phyloP scores from a whole-genome alignment of 2,797 vertebrate species.

The Tokudaia muenninki region DNA sequence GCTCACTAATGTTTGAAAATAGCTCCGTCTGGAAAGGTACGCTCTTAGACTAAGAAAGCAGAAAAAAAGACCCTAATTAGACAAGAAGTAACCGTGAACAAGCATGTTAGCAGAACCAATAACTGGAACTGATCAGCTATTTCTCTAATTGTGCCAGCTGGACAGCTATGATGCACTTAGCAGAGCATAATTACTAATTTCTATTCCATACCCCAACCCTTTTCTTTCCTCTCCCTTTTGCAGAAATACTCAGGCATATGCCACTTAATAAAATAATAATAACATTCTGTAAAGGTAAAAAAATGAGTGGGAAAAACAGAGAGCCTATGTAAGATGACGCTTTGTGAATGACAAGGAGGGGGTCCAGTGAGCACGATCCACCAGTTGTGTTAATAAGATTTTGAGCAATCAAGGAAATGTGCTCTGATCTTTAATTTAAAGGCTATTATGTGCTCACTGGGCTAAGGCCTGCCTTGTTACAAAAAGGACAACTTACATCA shows the following conservation, averaged over 20 bases:
- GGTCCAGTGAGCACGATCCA: slow-evolving; percentile 76
- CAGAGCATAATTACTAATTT: slow-evolving; percentile 88
- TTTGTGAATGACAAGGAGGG: slow-evolving; percentile 84
- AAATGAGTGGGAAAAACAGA: slow-evolving; percentile 82
- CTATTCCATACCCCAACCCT: slow-evolving; percentile 82
- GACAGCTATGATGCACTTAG: slow-evolving; percentile 86
- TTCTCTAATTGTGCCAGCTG: slow-evolving; percentile 92
- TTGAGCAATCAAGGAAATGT: slow-evolving; percentile 84
- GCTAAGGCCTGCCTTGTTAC: slow-evolving; percentile 69
- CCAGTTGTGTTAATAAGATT: slow-evolving; percentile 85
- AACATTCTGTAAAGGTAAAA: slow-evolving; percentile 69
- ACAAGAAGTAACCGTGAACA: slow-evolving; percentile 91
- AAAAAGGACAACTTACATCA: slow-evolving; percentile 72
- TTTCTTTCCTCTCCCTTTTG: slow-evolving; percentile 77
- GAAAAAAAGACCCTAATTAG: slow-evolving; percentile 90
- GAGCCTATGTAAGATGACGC: slow-evolving; percentile 80
- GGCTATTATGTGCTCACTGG: slow-evolving; percentile 76
- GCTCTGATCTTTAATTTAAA: slow-evolving; percentile 87
- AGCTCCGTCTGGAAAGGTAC: slow-evolving; percentile 88
- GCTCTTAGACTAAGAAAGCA: slow-evolving; percentile 90
- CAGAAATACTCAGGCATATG: slow-evolving; percentile 83
- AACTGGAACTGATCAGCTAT: slow-evolving; percentile 92
- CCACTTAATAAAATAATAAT: slow-evolving; percentile 85
- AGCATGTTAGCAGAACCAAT: slow-evolving; percentile 92
- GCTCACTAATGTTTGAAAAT: slow-evolving; percentile 87